Conservation (phyloP, 2,888 invertebrate species). For the Microctonus aethiopoides region DNA sequence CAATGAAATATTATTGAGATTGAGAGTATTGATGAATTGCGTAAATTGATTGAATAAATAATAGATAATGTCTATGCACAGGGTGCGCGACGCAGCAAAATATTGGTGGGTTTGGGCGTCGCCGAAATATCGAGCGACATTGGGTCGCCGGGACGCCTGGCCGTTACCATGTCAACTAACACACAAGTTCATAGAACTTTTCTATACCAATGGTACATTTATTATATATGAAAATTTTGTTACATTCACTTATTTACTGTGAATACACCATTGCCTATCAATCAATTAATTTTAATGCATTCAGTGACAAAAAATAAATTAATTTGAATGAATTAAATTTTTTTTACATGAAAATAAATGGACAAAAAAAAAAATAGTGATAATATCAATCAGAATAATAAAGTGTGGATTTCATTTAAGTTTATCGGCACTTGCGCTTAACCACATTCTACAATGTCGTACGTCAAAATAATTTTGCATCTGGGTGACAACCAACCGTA, state of each 20-base stretch:
- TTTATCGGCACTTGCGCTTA: background rate
- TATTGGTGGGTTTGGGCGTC: slow-evolving; percentile 61
- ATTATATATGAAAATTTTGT: slow-evolving; percentile 35
- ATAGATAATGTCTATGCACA: background rate
- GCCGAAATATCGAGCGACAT: slow-evolving; percentile 66
- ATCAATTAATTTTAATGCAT: background rate
- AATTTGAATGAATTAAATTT: background rate
- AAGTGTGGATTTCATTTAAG: background rate
- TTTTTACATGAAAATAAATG: too few species aligned
- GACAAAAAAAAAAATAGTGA: background rate
- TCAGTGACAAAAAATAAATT: background rate
- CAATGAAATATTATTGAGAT: too few species aligned
- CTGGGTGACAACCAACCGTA: background rate
- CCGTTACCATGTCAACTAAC: slow-evolving; percentile 66
- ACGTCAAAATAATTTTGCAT: slow-evolving; percentile 12
- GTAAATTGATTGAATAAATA: background rate
- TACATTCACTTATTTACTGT: background rate
- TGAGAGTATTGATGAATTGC: too few species aligned
- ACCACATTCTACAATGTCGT: background rate
- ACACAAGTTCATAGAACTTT: slow-evolving; percentile 55
- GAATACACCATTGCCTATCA: background rate
- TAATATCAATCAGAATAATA: background rate
- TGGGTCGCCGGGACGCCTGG: slow-evolving; percentile 61
- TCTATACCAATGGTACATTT: slow-evolving; percentile 28
- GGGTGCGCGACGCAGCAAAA: slow-evolving; percentile 42